Evolutionary conservation across 2,113 vertebrate genomes (phyloP).

Genomic region (Gambusia affinis): DNA sequence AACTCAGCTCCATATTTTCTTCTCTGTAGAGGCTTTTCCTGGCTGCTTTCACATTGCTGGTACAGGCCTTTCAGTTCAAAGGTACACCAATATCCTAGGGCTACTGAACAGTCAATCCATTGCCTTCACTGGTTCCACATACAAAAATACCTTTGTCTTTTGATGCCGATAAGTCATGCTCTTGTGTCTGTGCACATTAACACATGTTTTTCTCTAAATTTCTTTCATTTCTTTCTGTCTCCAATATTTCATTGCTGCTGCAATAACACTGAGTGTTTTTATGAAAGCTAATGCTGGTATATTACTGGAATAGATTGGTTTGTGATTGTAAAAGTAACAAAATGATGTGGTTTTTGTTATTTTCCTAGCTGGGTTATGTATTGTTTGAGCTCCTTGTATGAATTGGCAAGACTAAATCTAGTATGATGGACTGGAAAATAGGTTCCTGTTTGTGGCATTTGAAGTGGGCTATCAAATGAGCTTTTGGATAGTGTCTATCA

Average conservation of each 20-base stretch:
- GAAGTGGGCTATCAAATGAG: constrained; percentile 57
- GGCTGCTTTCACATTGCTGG: not conserved
- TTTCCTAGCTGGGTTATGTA: constrained; percentile 56
- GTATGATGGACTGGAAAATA: constrained; percentile 63
- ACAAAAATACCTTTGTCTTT: constrained; percentile 1
- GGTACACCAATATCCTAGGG: constrained; percentile 14
- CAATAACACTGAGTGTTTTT: constrained; percentile 45
- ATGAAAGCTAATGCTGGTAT: constrained; percentile 30
- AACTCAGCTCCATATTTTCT: not conserved
- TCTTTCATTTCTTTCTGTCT: not conserved
- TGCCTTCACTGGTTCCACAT: constrained; percentile 5
- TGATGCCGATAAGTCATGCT: constrained; percentile 31
- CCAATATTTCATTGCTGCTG: constrained; percentile 42
- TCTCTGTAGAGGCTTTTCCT: not conserved
- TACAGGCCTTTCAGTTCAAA: constrained; percentile 20
- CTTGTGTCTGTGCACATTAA: constrained; percentile 18
- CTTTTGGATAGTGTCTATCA: constrained; percentile 71
- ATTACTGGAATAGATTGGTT: constrained; percentile 42
- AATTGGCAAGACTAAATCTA: constrained; percentile 55
- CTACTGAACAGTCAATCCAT: not conserved
- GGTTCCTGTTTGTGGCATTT: constrained; percentile 56
- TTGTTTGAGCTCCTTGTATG: constrained; percentile 51
- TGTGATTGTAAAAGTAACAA: not conserved
- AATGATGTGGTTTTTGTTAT: constrained; percentile 65
- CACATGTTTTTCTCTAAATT: not conserved